These are phyloP conservation scores for Tiliqua scincoides DNA, from an alignment of 2,113 vertebrate species.

Conservation along the genomic window DNA sequence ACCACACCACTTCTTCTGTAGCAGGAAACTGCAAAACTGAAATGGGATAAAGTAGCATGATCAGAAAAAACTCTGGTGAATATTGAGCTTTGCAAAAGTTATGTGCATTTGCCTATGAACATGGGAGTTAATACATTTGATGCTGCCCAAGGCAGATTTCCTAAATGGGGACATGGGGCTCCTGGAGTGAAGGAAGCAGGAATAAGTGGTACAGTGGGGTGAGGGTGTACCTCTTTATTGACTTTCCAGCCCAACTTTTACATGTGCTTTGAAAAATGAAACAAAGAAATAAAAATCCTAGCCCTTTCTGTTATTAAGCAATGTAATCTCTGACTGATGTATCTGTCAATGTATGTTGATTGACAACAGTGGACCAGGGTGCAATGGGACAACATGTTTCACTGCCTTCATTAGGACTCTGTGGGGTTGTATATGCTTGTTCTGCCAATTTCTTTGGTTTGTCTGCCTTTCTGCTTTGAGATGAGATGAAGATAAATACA, in stretches of 20 bases:
- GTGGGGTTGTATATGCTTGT: background rate
- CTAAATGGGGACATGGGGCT: background rate
- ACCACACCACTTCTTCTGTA: conserved; percentile 79
- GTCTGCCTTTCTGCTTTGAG: background rate
- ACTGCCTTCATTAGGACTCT: background rate
- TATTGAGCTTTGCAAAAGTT: background rate
- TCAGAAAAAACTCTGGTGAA: conserved; percentile 30
- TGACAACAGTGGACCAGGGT: background rate
- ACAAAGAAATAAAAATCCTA: background rate
- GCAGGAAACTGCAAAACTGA: conserved; percentile 91
- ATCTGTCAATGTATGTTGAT: background rate
- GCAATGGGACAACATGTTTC: too few relatives aligned
- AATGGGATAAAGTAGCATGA: conserved; percentile 49
- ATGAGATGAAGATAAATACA: background rate
- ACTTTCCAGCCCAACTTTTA: background rate
- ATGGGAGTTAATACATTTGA: background rate
- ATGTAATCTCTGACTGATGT: background rate
- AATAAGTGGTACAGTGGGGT: too few relatives aligned
- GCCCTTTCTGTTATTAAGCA: background rate
- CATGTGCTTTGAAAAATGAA: background rate
- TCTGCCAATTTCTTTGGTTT: background rate
- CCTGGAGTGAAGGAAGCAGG: too few relatives aligned
- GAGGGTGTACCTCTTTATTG: background rate
- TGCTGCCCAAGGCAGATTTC: background rate
- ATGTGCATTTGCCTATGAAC: background rate